phyloP scores from a whole-genome alignment of 2,113 vertebrate genomes.

The Oncorhynchus keta region DNA sequence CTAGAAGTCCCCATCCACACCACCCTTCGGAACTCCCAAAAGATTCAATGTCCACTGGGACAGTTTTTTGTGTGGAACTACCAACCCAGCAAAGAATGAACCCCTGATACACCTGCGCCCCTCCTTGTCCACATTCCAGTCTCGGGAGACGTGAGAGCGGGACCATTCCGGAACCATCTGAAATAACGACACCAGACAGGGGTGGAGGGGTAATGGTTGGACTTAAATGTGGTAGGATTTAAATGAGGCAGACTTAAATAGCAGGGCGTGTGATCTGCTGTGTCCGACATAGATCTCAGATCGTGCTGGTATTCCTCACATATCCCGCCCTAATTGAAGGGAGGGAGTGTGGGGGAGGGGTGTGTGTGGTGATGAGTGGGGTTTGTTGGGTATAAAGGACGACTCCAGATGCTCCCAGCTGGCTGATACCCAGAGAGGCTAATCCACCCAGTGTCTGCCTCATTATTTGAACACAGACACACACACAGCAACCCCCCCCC shows the following conservation, averaged over 20 bases:
- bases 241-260: constrained; percentile 55
- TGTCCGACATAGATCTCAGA: constrained; percentile 14
- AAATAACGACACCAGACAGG: constrained; percentile 30
- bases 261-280: constrained; percentile 50
- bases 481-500: constrained; percentile 34
- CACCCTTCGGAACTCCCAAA: constrained; percentile 19
- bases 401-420: constrained; percentile 69
- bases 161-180: constrained; percentile 24
- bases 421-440: constrained; percentile 43
- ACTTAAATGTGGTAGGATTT: constrained; percentile 41
- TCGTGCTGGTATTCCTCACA: constrained; percentile 42
- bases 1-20: constrained; percentile 12
- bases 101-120: constrained; percentile 15
- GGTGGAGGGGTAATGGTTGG: constrained; percentile 5
- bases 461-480: constrained; percentile 56
- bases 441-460: constrained; percentile 63
- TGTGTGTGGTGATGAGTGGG: constrained; percentile 40
- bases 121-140: constrained; percentile 34
- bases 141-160: constrained; percentile 34
- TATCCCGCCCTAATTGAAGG: constrained; percentile 55
- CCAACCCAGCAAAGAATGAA: not conserved
- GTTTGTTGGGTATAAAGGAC: constrained; percentile 58
- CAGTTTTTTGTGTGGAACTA: constrained; percentile 19
- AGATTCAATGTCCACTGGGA: constrained; percentile 28
- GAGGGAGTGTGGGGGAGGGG: not conserved